Percentiles rank a stretch among this genome's conserved stretches.
phyloP scores from a whole-genome alignment of 2,113 vertebrate genomes.

The Craseonycteris thonglongyai region DNA sequence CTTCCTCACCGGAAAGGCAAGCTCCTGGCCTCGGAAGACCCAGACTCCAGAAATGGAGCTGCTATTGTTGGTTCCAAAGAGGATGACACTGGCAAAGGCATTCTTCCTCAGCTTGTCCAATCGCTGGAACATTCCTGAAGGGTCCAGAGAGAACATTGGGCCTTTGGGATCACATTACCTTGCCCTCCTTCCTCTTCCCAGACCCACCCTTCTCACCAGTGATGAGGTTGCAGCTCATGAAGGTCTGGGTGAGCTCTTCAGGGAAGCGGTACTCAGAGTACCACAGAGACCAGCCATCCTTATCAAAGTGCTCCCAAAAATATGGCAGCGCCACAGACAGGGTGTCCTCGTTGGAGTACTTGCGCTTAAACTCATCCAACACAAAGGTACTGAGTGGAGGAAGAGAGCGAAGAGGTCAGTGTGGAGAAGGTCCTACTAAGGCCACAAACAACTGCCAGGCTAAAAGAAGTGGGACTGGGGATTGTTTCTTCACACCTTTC shows the following conservation, averaged over 20 bases:
- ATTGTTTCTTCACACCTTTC: neutral
- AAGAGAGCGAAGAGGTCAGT: neutral
- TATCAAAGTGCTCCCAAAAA: conserved; percentile 92
- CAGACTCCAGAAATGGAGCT: conserved; percentile 92
- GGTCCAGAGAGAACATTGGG: neutral
- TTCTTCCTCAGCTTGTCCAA: conserved; percentile 93
- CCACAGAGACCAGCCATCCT: conserved; percentile 92
- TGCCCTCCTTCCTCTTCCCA: neutral
- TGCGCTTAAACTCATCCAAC: conserved; percentile 94
- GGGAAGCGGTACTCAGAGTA: conserved; percentile 88
- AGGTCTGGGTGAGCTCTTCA: conserved; percentile 86
- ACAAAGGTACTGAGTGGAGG: conserved; percentile 82
- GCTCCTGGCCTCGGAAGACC: conserved; percentile 92
- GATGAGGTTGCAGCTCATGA: conserved; percentile 98
- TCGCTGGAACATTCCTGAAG: conserved; percentile 94
- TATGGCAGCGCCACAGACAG: conserved; percentile 87
- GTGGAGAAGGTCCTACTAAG: neutral
- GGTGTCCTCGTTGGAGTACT: conserved; percentile 94
- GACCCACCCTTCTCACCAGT: conserved; percentile 78
- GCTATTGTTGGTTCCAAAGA: conserved; percentile 88
- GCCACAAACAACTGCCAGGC: neutral
- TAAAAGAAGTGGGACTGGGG: neutral
- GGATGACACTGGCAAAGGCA: conserved; percentile 89
- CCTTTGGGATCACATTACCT: neutral
- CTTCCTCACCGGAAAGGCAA: conserved; percentile 89